Evolutionary conservation across 2,113 vertebrate species (phyloP), one percentile per base, ranked within the genome.

Genomic region (Grus americana): DNA sequence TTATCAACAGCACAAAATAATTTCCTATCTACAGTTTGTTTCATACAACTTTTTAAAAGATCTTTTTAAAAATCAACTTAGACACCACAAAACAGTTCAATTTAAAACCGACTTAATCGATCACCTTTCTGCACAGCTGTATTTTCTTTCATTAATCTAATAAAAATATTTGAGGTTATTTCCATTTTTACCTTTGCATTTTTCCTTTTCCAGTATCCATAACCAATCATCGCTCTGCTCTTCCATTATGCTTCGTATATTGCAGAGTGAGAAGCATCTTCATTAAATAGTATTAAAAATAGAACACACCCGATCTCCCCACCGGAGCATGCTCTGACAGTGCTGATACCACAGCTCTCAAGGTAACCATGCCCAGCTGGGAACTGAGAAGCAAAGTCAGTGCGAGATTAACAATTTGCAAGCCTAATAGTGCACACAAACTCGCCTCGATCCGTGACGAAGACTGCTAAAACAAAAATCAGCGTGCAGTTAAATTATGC

Each of bases 271-370:
- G 96, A 97, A 88, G 90, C 95, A 97, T 97, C 97, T 98, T 98
- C 98, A 96, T 97, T 98, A 98, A 98, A 97, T 91, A 97, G 96
- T 90, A 97, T 98, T 98, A 98, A 98, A 98, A 98, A 98, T 97
- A 98, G 98, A 96, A 96, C 96, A 97, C 97, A 96, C 93, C 96
- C 92, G 66, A 97, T 97, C 84, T 98, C 97, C 97, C 96, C 92
- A 88, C 92, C 49, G 95, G 96, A 98, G 97, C 97, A 96, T 96
- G 91, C 97, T 98, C 98, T 88, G 91, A 98, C 90, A 87, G 89
- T 57, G 95, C 92, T 92, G 96, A 92, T 94, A 89, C 92, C 95
- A 97, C 75, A 92, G 97, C 97, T 98, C 97, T 97, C 97, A 97
- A 98, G 97, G 96, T 97, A 98, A 98, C 97, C 94, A 96, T 81